A percentile compares a stretch with the other conserved stretches of the same genome.
Evolutionary conservation across 2,888 invertebrate species (phyloP).

Genomic region (Torymus auratus): DNA sequence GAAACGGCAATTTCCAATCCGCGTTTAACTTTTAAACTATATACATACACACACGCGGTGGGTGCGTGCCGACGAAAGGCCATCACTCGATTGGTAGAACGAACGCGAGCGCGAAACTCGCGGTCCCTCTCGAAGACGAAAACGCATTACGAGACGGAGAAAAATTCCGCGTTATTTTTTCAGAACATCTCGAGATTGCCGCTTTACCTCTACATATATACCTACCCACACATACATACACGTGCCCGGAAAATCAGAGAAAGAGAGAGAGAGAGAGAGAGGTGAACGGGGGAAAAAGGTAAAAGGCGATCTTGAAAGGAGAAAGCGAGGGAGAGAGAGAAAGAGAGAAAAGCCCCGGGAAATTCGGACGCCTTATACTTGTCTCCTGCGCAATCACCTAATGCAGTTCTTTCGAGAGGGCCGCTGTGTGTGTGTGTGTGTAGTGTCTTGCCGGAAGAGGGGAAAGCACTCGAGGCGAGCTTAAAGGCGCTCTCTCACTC

Average conservation of each 20-base stretch:
- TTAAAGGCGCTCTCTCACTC: constrained; percentile 37
- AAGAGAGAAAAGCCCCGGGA: constrained; percentile 42
- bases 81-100: constrained; percentile 38
- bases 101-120: constrained; percentile 9
- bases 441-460: constrained; percentile 43
- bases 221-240: background rate
- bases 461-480: constrained; percentile 34
- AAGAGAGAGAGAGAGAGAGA: constrained; percentile 21
- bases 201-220: constrained; percentile 3
- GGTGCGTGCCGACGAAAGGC: background rate
- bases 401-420: constrained; percentile 64
- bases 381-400: constrained; percentile 70
- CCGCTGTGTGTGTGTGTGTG: constrained; percentile 46
- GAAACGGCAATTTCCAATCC: constrained; percentile 70
- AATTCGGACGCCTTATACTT: constrained; percentile 61
- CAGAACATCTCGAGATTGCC: constrained; percentile 33
- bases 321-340: background rate
- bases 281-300: constrained; percentile 10
- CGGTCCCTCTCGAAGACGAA: background rate
- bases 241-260: constrained; percentile 20
- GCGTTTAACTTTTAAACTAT: constrained; percentile 70
- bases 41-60: constrained; percentile 26
- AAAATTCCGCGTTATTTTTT: constrained; percentile 44
- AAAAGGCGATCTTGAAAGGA: constrained; percentile 19
- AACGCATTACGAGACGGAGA: constrained; percentile 8